A percentile compares a stretch with the other conserved stretches of the same genome.
These are phyloP conservation scores for Hemistola chrysoprasaria DNA, from an alignment of 2,888 invertebrate genomes.

Conservation along the genomic window DNA sequence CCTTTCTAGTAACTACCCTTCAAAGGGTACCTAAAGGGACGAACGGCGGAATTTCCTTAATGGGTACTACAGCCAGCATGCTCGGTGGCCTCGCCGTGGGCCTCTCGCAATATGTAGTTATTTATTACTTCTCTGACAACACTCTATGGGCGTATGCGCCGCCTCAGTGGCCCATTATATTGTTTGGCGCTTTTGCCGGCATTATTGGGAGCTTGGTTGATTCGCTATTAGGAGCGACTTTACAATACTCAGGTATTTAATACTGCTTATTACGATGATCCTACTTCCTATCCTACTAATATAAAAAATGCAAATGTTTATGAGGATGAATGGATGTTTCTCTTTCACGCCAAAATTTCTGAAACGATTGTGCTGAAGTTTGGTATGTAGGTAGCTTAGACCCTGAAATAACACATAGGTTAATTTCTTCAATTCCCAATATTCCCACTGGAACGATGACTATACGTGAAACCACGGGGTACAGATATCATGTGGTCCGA, in stretches of 20 bases:
- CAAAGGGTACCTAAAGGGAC: constrained; percentile 92
- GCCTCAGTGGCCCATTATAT: constrained; percentile 90
- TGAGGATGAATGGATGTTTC: too few relatives aligned
- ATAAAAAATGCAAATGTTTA: too few relatives aligned
- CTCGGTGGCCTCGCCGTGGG: constrained; percentile 89
- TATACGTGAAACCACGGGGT: too few relatives aligned
- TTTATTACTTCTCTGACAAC: constrained; percentile 84
- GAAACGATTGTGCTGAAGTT: too few relatives aligned
- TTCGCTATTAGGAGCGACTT: constrained; percentile 91
- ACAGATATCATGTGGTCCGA: too few relatives aligned
- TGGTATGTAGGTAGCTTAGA: too few relatives aligned
- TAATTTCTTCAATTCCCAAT: too few relatives aligned
- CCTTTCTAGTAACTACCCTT: constrained; percentile 88
- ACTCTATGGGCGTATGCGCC: constrained; percentile 82
- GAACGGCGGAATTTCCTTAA: constrained; percentile 91
- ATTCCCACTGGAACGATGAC: too few relatives aligned
- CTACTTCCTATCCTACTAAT: too few relatives aligned
- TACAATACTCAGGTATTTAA: constrained; percentile 91
- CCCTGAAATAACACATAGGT: too few relatives aligned
- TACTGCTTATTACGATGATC: too few relatives aligned
- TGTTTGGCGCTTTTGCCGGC: constrained; percentile 88
- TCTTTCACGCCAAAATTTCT: too few relatives aligned
- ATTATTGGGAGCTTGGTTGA: constrained; percentile 91
- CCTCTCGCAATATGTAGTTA: constrained; percentile 85
- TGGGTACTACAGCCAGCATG: constrained; percentile 81